Evolutionary conservation across 2,113 vertebrate species (phyloP), one percentile per base, ranked within the genome.

Genomic region (Eurystomus gularis): DNA sequence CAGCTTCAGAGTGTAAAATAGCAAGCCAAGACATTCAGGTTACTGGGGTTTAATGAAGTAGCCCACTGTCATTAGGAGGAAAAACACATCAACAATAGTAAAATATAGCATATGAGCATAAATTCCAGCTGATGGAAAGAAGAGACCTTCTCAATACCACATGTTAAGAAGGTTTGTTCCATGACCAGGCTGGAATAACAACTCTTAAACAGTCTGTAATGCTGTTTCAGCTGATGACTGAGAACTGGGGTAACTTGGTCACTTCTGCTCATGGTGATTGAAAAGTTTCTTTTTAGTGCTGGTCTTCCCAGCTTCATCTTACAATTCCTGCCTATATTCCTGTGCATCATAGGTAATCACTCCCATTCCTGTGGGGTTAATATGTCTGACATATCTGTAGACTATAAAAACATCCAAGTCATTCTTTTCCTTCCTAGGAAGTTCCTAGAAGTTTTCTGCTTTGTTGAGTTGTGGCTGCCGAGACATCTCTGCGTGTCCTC

Each of bases 41-140:
- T 92, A 75, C 69, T 60, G 86, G 88, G 39, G 46, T 51, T 92
- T 97, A 86, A 68, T 86, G 91, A 84, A 86, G 76, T 39, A 84
- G 46, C 42, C 26, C 25, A 19, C 82, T 70, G 31, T 70, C 94
- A 78, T 94, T 94, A 91, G 11, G n/a, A 83, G 13, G 72, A 75
- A 86, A 88, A 95, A 28, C 62, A 48, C 24, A 77, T 90, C 93
- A 95, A 92, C 83, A 78, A 33, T 16, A 75, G 69, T 28, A 86
- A 92, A 92, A 78, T 64, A 71, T 25, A 49, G 13, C 55, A 58
- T n/a, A 19, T 26, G 70, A 81, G 39, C 60, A 39, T 88, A 94
- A 94, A 92, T 92, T 62, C 78, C n/a, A 91, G 55, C 42, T 75
- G 51, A 55, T 33, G 15, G 62, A 86, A 94, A 78, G 81, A 88